Base-by-base conservation (phyloP, 2,888 invertebrate genomes). In the Brenthis hecate region DNA sequence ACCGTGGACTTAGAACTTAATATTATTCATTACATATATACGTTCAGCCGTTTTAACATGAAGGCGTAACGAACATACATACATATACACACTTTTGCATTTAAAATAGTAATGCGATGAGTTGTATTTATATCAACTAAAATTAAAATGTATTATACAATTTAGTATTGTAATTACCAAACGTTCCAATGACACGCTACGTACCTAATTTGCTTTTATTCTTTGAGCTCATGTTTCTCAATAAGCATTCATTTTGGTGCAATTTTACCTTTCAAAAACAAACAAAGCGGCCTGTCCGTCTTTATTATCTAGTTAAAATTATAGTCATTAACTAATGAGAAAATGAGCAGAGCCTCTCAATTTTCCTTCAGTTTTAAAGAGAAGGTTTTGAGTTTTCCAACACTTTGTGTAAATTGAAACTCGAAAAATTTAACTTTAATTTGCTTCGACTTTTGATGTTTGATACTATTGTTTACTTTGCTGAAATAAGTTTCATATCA, bases 251-350 rank as follows among this genome's bases (percentile, higher is more conserved):
- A 84, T 86, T 89, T 86, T 80, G 82, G 77, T 85, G 83, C 80
- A 86, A 89, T 85, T 87, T 84, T 82, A 86, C 87, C 87, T 88
- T 89, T 88, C 83, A 85, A 83, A 81, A 80, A 80, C 83, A 86
- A 89, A 91, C 87, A 89, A 88, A 86, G 86, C 83, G 76, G 80
- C 83, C 86, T 89, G 88, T 88, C 89, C 84, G 81, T 89, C 87
- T 88, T 88, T 88, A 87, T 91, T 89, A 89, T 86, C 84, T 87
- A 88, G 86, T 90, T 89, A 82, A 87, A 91, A 91, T 91, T 88
- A 87, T 88, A 90, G 87, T 85, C 87, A 86, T 89, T 88, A 89
- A 82, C 82, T 87, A 85, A 87, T 80, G 79, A 85, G 84, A 85
- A 86, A 89, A 87, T 81, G 82, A 86, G 81, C 80, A 80, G 78